Conservation (phyloP, 2,888 invertebrate species). For the Erannis defoliaria region DNA sequence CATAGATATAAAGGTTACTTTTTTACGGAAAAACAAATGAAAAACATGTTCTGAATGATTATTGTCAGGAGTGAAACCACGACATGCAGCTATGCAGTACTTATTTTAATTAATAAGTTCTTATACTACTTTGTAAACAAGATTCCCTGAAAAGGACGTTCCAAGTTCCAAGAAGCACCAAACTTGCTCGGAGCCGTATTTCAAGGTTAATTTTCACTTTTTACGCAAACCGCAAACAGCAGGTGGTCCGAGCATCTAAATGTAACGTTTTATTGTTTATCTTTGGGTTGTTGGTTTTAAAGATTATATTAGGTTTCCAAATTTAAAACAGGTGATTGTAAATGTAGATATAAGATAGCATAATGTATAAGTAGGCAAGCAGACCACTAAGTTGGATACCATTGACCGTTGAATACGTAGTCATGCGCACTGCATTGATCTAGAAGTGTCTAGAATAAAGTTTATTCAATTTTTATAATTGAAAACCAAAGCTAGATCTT, state of each 20-base stretch:
- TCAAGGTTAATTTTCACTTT: constrained; percentile 46
- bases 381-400: no score
- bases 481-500: no score
- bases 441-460: no score
- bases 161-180: constrained; percentile 21
- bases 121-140: background rate
- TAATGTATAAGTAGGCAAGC: background rate
- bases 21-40: no score
- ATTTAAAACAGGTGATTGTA: background rate
- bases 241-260: constrained; percentile 37
- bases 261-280: constrained; percentile 27
- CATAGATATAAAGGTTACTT: no score
- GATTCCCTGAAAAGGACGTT: constrained; percentile 25
- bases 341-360: background rate
- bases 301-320: constrained; percentile 25
- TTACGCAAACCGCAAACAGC: constrained; percentile 43
- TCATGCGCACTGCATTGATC: no score
- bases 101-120: background rate
- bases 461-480: no score
- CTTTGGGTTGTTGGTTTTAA: constrained; percentile 12
- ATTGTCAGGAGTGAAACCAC: no score
- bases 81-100: no score
- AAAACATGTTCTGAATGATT: no score
- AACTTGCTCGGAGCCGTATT: constrained; percentile 16
- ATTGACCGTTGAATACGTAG: no score